Percentiles rank a stretch among this genome's conserved stretches.
phyloP scores from a whole-genome alignment of 2,888 invertebrate species.

The Smittia sp. region DNA sequence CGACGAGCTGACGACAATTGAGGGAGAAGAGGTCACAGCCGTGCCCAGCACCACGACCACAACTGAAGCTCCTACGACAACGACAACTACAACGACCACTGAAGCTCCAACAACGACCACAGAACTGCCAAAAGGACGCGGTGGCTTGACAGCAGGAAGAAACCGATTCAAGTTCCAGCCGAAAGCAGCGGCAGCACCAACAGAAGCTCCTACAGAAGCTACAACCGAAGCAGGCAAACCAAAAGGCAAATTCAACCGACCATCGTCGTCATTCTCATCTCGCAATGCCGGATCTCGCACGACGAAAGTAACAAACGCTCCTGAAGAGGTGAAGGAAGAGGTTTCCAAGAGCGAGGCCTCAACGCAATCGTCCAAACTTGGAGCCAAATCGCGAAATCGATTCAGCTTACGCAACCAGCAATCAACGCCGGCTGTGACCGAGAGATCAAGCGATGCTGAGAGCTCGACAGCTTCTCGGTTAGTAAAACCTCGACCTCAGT shows the following conservation, averaged over 20 bases:
- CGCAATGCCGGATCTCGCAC: slow-evolving; percentile 44
- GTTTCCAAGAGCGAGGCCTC: slow-evolving; percentile 49
- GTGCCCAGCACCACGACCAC: slow-evolving; percentile 57
- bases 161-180: slow-evolving; percentile 40
- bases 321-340: slow-evolving; percentile 47
- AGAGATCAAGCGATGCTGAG: slow-evolving; percentile 44
- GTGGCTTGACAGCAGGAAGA: slow-evolving; percentile 45
- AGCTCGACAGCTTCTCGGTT: slow-evolving; percentile 48
- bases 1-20: slow-evolving; percentile 52
- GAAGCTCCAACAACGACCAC: slow-evolving; percentile 48
- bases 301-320: slow-evolving; percentile 47
- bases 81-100: slow-evolving; percentile 55
- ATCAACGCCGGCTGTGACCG: slow-evolving; percentile 47
- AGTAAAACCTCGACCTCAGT: slow-evolving; percentile 49
- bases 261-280: slow-evolving; percentile 49
- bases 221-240: slow-evolving; percentile 10
- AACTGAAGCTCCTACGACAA: slow-evolving; percentile 59
- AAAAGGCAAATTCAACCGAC: slow-evolving; percentile 51
- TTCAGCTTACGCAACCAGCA: slow-evolving; percentile 51
- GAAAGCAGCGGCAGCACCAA: slow-evolving; percentile 16
- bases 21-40: slow-evolving; percentile 52
- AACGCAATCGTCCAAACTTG: slow-evolving; percentile 47
- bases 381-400: slow-evolving; percentile 53
- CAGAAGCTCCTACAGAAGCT: slow-evolving; percentile 12
- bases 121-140: slow-evolving; percentile 47